Conservation (phyloP, 2,888 invertebrate genomes). For the Drosophila acutilabella region DNA sequence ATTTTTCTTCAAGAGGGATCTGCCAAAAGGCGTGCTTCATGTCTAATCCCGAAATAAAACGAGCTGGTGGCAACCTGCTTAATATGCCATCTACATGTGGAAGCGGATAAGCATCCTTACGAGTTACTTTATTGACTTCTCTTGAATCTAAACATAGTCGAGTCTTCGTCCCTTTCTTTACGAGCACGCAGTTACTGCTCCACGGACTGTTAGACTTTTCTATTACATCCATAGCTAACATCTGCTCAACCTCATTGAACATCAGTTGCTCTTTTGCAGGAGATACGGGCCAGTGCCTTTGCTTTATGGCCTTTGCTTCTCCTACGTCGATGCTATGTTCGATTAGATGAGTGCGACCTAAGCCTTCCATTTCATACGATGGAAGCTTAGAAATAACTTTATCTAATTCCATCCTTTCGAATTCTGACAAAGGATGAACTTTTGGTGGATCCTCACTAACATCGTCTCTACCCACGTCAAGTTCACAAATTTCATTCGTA, state of each 20-base stretch:
- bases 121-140: not conserved
- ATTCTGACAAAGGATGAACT: not conserved
- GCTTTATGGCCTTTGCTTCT: not conserved
- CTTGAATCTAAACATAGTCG: not conserved
- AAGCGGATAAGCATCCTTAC: not conserved
- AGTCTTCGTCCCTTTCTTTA: no score
- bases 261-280: not conserved
- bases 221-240: not conserved
- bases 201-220: not conserved
- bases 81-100: slow-evolving; percentile 2
- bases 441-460: not conserved
- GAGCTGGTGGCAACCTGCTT: not conserved
- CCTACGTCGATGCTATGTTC: slow-evolving; percentile 6
- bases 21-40: slow-evolving; percentile 9
- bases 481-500: not conserved
- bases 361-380: slow-evolving; percentile 1
- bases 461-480: not conserved
- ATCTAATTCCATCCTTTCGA: not conserved
- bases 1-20: not conserved
- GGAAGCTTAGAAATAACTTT: not conserved
- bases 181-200: no score
- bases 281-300: slow-evolving; percentile 4
- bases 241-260: not conserved
- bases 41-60: not conserved
- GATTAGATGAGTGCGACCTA: slow-evolving; percentile 5